phyloP scores from a whole-genome alignment of 2,797 vertebrate genomes.

The Telmatherina bonti region DNA sequence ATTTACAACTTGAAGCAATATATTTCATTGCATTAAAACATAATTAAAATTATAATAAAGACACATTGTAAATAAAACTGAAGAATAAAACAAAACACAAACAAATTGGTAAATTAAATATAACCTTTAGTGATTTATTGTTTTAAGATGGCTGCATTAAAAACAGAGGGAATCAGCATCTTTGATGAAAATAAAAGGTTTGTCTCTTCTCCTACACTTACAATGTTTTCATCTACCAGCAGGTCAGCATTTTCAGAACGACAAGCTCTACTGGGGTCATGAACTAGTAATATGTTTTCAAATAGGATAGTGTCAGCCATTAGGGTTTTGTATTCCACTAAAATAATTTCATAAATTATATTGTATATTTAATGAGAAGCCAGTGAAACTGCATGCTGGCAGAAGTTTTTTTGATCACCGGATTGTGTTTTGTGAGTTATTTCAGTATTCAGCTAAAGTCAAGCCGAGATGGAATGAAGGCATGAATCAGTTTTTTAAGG shows the following conservation, averaged over 20 bases:
- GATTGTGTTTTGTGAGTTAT: background rate
- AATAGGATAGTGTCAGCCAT: no score
- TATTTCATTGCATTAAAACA: no score
- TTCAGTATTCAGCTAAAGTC: background rate
- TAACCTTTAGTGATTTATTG: background rate
- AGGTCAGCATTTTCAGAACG: no score
- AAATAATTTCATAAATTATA: no score
- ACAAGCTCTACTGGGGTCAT: no score
- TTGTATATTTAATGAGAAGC: no score
- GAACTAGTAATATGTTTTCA: no score
- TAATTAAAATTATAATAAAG: background rate
- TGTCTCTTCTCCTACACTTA: background rate
- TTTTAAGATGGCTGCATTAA: background rate
- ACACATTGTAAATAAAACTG: background rate
- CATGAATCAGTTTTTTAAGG: background rate
- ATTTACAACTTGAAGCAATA: background rate
- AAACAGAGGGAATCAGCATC: background rate
- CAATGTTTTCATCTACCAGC: background rate
- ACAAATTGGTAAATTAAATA: background rate
- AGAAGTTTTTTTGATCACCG: no score
- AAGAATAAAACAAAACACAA: background rate
- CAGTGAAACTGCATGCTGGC: no score
- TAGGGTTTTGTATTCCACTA: no score
- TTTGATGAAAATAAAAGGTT: no score
- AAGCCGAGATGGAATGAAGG: background rate